Percentiles rank a stretch among this genome's conserved stretches.
Evolutionary conservation across 2,797 vertebrate genomes (phyloP).

Genomic region (Gila robusta): DNA sequence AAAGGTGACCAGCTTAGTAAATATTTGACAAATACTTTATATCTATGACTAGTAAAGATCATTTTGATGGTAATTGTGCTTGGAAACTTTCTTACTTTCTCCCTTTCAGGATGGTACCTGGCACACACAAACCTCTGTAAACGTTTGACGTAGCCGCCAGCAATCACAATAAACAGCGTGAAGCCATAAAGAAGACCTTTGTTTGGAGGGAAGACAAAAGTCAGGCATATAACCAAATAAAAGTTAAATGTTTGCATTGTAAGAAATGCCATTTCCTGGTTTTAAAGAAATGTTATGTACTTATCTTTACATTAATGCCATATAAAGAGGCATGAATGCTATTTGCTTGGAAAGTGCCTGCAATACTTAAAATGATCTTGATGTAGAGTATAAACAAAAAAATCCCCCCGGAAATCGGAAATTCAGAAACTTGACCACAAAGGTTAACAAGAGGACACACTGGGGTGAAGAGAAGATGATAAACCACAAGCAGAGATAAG

Average conservation of each 20-base stretch:
- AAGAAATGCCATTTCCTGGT: neutral
- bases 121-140: constrained; percentile 82
- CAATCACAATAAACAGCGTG: constrained; percentile 77
- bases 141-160: constrained; percentile 77
- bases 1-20: neutral
- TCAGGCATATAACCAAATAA: constrained; percentile 8
- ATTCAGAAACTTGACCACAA: neutral
- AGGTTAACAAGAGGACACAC: neutral
- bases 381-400: neutral
- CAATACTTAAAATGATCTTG: neutral
- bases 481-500: neutral
- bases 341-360: neutral
- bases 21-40: neutral
- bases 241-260: constrained; percentile 13
- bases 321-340: neutral
- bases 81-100: constrained; percentile 76
- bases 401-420: neutral
- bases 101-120: constrained; percentile 80
- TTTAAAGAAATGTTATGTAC: neutral
- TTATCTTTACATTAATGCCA: neutral
- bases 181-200: constrained; percentile 84
- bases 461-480: neutral
- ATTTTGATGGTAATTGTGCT: neutral
- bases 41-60: neutral
- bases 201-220: constrained; percentile 39